These are phyloP conservation scores for Cryptosula pallasiana DNA, from an alignment of 2,888 invertebrate genomes.

Conservation along the genomic window DNA sequence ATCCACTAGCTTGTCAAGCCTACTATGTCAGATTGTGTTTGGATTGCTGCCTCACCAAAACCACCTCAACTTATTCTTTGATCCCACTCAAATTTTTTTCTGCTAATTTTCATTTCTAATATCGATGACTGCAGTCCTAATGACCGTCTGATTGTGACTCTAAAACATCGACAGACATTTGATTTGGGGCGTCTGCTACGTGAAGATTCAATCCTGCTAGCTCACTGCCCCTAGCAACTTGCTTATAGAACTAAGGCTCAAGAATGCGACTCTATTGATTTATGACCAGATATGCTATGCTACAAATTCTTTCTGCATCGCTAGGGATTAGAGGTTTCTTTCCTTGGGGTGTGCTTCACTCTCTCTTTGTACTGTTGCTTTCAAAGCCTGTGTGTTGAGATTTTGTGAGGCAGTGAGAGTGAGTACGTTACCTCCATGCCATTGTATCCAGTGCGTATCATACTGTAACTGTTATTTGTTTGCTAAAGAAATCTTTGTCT, in stretches of 20 bases:
- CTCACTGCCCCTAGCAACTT: neutral
- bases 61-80: too few relatives aligned
- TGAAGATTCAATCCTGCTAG: too few relatives aligned
- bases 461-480: neutral
- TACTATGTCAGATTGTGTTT: too few relatives aligned
- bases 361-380: neutral
- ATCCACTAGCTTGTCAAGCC: too few relatives aligned
- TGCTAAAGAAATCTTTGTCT: neutral
- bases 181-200: too few relatives aligned
- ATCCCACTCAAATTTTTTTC: too few relatives aligned
- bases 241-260: neutral
- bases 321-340: neutral
- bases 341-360: neutral
- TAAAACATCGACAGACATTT: too few relatives aligned
- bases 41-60: too few relatives aligned
- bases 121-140: too few relatives aligned
- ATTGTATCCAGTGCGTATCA: neutral
- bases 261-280: slow-evolving; percentile 3
- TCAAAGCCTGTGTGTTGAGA: neutral
- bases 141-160: too few relatives aligned
- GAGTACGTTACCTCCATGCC: neutral
- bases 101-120: too few relatives aligned
- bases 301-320: neutral
- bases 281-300: neutral
- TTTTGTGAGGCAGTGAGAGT: neutral